Evolutionary conservation across 2,888 invertebrate genomes (phyloP).

Genomic region (Germaria angustata): DNA sequence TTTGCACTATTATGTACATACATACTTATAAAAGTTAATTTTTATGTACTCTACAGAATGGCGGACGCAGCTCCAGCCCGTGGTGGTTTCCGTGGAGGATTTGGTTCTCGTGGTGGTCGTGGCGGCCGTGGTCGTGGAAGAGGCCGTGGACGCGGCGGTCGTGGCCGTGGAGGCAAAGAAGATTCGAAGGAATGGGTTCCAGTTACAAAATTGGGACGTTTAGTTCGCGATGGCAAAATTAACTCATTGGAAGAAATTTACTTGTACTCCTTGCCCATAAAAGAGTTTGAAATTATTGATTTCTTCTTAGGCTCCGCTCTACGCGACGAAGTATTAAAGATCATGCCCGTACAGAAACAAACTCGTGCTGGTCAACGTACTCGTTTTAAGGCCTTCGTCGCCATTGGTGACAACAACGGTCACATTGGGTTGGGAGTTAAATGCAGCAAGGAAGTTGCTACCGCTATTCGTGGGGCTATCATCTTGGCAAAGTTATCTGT

Average conservation of each 20-base stretch:
- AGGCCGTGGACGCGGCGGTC: constrained; percentile 84
- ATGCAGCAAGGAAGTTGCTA: constrained; percentile 99
- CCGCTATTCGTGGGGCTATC: constrained; percentile 99
- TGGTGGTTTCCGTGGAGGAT: constrained; percentile 94
- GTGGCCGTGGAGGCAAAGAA: constrained; percentile 85
- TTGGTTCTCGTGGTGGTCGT: constrained; percentile 89
- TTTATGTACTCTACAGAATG: constrained; percentile 84
- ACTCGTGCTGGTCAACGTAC: constrained; percentile 99
- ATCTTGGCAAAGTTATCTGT: constrained; percentile 98
- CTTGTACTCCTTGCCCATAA: constrained; percentile 98
- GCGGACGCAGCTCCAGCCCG: constrained; percentile 99
- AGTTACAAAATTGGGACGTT: constrained; percentile 97
- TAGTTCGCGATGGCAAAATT: constrained; percentile 98
- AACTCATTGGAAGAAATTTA: constrained; percentile 98
- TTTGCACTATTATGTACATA: not conserved
- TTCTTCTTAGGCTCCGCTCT: constrained; percentile 95
- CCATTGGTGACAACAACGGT: constrained; percentile 99
- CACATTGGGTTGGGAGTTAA: constrained; percentile 99
- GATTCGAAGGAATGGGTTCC: constrained; percentile 99
- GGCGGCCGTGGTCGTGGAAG: constrained; percentile 88
- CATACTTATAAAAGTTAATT: not conserved
- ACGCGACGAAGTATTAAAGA: constrained; percentile 99
- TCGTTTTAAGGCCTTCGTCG: constrained; percentile 96
- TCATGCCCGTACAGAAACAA: constrained; percentile 99
- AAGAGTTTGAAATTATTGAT: constrained; percentile 99